Evolutionary conservation across 2,797 vertebrate genomes (phyloP).

Genomic region (Hippopotamyrus pictus): DNA sequence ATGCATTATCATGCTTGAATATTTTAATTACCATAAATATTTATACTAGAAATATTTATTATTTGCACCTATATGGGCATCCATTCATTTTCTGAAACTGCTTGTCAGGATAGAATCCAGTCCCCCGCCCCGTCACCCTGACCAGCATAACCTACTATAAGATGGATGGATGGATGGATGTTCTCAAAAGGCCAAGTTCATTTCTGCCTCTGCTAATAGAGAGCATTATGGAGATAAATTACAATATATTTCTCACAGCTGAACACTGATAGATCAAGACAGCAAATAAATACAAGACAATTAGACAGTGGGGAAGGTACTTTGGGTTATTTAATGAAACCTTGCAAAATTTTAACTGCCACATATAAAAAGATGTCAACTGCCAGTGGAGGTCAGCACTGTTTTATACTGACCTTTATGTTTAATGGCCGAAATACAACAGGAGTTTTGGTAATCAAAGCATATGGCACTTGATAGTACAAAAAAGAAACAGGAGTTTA

Average conservation of each 20-base stretch:
- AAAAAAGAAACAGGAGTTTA: neutral
- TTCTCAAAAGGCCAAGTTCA: neutral
- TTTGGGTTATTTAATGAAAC: neutral
- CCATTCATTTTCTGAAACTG: neutral
- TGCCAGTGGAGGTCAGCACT: neutral
- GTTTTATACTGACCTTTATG: neutral
- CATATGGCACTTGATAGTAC: neutral
- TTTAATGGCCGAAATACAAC: neutral
- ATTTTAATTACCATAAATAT: neutral
- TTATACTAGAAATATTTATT: neutral
- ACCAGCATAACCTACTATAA: neutral
- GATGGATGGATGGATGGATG: neutral
- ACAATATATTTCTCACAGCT: neutral
- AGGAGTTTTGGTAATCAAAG: neutral
- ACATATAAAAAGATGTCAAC: neutral
- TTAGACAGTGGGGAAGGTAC: neutral
- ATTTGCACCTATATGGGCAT: neutral
- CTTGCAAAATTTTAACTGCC: neutral
- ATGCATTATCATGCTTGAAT: neutral
- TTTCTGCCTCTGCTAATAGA: neutral
- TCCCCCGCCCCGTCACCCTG: too few relatives aligned
- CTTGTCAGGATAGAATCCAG: neutral
- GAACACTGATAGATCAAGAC: neutral
- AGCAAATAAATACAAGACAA: neutral
- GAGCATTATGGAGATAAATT: neutral